These are phyloP conservation scores for Epinotia brunnichana DNA, from an alignment of 2,888 invertebrate genomes.

Conservation along the genomic window DNA sequence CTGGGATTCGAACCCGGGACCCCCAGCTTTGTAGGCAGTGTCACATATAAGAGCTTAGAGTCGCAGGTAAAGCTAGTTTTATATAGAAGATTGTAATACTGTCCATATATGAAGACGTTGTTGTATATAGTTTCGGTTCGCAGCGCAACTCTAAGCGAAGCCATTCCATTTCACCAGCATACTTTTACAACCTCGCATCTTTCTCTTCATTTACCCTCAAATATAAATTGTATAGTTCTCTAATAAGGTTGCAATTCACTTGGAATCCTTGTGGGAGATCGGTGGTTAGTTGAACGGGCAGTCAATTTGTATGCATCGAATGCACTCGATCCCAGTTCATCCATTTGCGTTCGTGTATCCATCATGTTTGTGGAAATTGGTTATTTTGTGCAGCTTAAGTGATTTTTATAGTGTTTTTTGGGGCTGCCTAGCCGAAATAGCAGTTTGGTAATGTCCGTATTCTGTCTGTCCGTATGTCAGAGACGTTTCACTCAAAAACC, in stretches of 20 bases:
- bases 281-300: neutral
- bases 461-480: too few relatives aligned
- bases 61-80: too few relatives aligned
- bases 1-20: too few relatives aligned
- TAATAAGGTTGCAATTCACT: neutral
- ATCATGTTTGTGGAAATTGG: constrained; percentile 12
- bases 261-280: neutral
- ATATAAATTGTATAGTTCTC: neutral
- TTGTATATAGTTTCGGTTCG: neutral
- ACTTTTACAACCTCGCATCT: neutral
- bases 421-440: too few relatives aligned
- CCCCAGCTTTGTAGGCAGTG: too few relatives aligned
- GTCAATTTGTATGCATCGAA: constrained; percentile 5
- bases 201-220: neutral
- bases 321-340: neutral
- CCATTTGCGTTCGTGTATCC: neutral
- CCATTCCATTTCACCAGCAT: constrained; percentile 7
- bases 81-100: too few relatives aligned
- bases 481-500: too few relatives aligned
- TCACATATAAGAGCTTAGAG: too few relatives aligned
- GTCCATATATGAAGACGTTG: neutral
- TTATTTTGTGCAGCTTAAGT: constrained; percentile 3
- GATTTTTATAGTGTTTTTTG: too few relatives aligned
- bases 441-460: too few relatives aligned
- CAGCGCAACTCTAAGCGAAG: neutral